Base-by-base conservation (phyloP, 1,140 invertebrate species). In the Fopius arisanus region DNA sequence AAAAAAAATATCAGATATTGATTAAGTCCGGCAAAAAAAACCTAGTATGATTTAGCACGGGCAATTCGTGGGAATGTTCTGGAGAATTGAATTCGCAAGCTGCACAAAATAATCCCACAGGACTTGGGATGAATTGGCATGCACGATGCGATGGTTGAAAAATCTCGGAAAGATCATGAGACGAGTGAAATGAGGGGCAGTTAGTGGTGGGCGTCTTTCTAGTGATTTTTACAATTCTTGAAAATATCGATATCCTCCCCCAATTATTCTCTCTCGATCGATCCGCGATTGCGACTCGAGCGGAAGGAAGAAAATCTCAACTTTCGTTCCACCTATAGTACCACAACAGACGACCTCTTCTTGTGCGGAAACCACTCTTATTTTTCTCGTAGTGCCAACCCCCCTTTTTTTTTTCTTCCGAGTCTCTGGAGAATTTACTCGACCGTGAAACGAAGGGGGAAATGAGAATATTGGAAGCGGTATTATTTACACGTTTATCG, bases 231-330 rank as follows among this genome's bases (percentile, higher is more conserved):
- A 5, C 23, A n/a, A n/a, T n/a, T 12, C 7, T 12, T 28, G 19
- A 59, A 54, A 59, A 21, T 59, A 59, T 23, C 10, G 23, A 59
- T 37, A 37, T 12, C 2, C 31, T 29, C 62, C 7, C n/a, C 62
- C 62, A 65, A 65, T 65, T 65, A 65, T 65, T 65, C 29, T n/a
- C 62, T 29, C 28, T 16, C 62, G 62, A 65, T 65, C 62, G 62
- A 65, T 65, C 28, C 29, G 29, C 62, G 16, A 29, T 59, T 33
- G 62, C 12, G 62, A 65, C 33, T 65, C n/a, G 54, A 14, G 54
- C 54, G 54, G 54, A 59, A 59, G 54, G 54, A 59, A 59, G 54
- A 59, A n/a, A 59, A 59, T 59, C 54, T 59, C 12, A 14, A 10
- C 23, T 21, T 26, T 59, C 54, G 54, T 26, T 23, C 54, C 54